Evolutionary conservation across 2,888 invertebrate species (phyloP), one percentile per base, ranked within the genome.

Genomic region (Pheosia gnoma): DNA sequence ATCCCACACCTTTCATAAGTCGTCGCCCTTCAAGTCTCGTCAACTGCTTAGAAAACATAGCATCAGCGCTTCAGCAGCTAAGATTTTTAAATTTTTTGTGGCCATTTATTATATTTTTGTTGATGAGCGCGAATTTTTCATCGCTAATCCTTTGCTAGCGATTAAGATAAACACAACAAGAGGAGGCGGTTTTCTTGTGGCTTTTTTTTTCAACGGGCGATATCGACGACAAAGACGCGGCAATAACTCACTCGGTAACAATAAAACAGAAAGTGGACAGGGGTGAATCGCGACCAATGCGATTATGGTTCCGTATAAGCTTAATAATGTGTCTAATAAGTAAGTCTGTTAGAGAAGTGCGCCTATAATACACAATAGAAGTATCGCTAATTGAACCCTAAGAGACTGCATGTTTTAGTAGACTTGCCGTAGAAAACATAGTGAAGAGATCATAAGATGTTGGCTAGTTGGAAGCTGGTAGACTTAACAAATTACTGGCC

Each of bases 61-160:
- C 43, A 45, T 45, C 43, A n/a, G 11, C 47, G n/a, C 47, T n/a
- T 4, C 0, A 47, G 47, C 47, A 3, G 47, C 47, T 47, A 25
- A 55, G 55, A 39, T 59, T 55, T n/a, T 55, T 10, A 39, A 56
- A 49, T 52, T 61, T 72, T 70, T 62, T 67, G 70, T 65, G 67
- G 68, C 67, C 81, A 81, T 85, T 84, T 80, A 82, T 77, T 74
- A 53, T 55, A 39, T 55, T 81, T 78, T 85, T 83, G 82, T 86
- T 85, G 82, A 80, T 75, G 78, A 75, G 67, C 62, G 52, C 57
- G 59, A 70, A 80, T 79, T 78, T 73, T 67, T 82, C 77, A 78
- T 62, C 78, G 68, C 79, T 81, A 83, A 84, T 82, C 86, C 82
- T 80, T 81, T 82, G 79, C 79, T 81, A 78, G 78, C 69, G 70